These are phyloP conservation scores for Aquatica leii DNA, from an alignment of 2,888 invertebrate genomes.

Conservation along the genomic window DNA sequence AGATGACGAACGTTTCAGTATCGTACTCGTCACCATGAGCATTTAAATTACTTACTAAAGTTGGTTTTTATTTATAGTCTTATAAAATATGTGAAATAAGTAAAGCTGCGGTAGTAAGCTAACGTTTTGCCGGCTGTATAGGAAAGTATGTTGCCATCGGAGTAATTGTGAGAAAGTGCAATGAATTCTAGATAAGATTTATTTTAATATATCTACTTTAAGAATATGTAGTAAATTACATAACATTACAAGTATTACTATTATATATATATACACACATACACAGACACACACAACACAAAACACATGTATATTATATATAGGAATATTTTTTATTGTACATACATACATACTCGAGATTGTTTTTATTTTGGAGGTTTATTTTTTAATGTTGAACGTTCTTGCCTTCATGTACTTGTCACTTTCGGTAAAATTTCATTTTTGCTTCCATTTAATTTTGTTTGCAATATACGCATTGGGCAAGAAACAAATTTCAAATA, in stretches of 20 bases:
- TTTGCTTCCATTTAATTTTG: not conserved
- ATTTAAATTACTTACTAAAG: not conserved
- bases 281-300: slow-evolving; percentile 6
- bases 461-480: slow-evolving; percentile 15
- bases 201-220: slow-evolving; percentile 28
- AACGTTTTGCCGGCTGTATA: not conserved
- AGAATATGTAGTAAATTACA: slow-evolving; percentile 26
- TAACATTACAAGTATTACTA: slow-evolving; percentile 30
- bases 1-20: slow-evolving; percentile 44
- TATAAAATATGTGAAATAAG: slow-evolving; percentile 1
- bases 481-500: slow-evolving; percentile 20
- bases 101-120: not conserved
- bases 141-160: slow-evolving; percentile 8
- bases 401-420: slow-evolving; percentile 25
- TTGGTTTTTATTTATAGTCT: slow-evolving; percentile 1
- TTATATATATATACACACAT: slow-evolving; percentile 21
- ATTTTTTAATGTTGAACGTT: slow-evolving; percentile 48
- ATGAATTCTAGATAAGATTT: slow-evolving; percentile 30
- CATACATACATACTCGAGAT: slow-evolving; percentile 43
- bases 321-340: slow-evolving; percentile 46
- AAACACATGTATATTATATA: not conserved
- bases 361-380: slow-evolving; percentile 54
- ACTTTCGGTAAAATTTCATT: slow-evolving; percentile 12
- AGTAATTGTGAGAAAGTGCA: slow-evolving; percentile 20
- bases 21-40: slow-evolving; percentile 35